A percentile compares a stretch with the other conserved stretches of the same genome.
These are phyloP conservation scores for Cebidichthys violaceus DNA, from an alignment of 2,113 vertebrate species.

Conservation along the genomic window DNA sequence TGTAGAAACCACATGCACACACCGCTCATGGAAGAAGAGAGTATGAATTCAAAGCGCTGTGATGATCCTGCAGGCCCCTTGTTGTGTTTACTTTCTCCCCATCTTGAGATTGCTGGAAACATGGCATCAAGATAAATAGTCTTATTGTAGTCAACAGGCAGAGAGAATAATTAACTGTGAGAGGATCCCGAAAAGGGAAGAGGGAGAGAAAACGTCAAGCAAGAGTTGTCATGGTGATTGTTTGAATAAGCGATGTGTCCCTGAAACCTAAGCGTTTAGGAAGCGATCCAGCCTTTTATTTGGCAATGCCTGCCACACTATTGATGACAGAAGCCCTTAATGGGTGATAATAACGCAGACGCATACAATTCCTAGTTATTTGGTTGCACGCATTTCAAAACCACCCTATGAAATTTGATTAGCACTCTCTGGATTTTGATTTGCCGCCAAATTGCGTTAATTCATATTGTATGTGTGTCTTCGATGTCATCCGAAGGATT, in stretches of 20 bases:
- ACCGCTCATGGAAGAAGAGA: not conserved
- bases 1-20: slow-evolving; percentile 24
- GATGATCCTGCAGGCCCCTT: slow-evolving; percentile 34
- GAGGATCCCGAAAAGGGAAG: slow-evolving; percentile 63
- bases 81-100: slow-evolving; percentile 20
- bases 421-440: slow-evolving; percentile 39
- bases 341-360: slow-evolving; percentile 43
- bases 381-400: slow-evolving; percentile 35
- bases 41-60: slow-evolving; percentile 19
- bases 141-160: slow-evolving; percentile 48
- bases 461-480: slow-evolving; percentile 65
- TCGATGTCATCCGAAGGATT: slow-evolving; percentile 76
- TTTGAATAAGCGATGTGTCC: slow-evolving; percentile 79
- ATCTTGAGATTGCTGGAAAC: slow-evolving; percentile 50
- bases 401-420: slow-evolving; percentile 55
- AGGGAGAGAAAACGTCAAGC: slow-evolving; percentile 72
- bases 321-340: slow-evolving; percentile 59
- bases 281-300: slow-evolving; percentile 63
- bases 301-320: slow-evolving; percentile 19
- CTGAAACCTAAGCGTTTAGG: slow-evolving; percentile 74
- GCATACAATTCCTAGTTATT: slow-evolving; percentile 21
- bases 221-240: slow-evolving; percentile 85
- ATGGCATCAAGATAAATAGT: slow-evolving; percentile 50
- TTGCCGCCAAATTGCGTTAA: slow-evolving; percentile 55
- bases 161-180: slow-evolving; percentile 69